A percentile compares a stretch with the other conserved stretches of the same genome.
Conservation (phyloP, 2,888 invertebrate genomes). For the Drosophila nr. perissopoda region DNA sequence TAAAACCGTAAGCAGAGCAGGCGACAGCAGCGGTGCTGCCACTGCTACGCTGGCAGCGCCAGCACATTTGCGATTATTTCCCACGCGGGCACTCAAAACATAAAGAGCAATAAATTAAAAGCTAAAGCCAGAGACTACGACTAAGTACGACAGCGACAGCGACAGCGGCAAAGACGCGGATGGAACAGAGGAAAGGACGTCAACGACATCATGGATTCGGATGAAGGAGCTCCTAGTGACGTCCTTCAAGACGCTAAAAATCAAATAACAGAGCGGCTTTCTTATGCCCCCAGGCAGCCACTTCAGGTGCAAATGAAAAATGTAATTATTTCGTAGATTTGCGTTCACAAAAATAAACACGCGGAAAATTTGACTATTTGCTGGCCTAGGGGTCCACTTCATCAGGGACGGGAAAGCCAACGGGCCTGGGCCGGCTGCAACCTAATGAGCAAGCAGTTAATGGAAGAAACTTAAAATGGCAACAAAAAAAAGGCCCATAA, state of each 20-base stretch:
- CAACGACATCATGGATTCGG: conserved; percentile 41
- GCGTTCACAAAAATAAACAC: conserved; percentile 71
- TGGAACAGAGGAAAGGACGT: conserved; percentile 13
- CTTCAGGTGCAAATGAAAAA: conserved; percentile 81
- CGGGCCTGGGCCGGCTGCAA: conserved; percentile 13
- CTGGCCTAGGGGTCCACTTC: conserved; percentile 43
- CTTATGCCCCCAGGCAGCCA: conserved; percentile 54
- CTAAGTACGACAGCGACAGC: conserved; percentile 44
- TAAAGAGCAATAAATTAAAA: conserved; percentile 82
- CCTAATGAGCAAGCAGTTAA: conserved; percentile 55
- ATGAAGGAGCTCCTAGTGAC: conserved; percentile 30
- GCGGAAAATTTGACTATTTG: conserved; percentile 66
- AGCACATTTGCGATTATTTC: conserved; percentile 80
- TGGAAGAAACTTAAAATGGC: conserved; percentile 68
- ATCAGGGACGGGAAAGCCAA: not conserved
- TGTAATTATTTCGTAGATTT: conserved; percentile 82
- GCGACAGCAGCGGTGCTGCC: conserved; percentile 4
- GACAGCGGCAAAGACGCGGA: conserved; percentile 8
- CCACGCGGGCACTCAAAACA: conserved; percentile 81
- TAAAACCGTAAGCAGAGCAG: conserved; percentile 50
- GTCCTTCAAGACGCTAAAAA: conserved; percentile 60
- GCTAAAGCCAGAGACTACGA: conserved; percentile 63
- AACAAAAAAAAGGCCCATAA: conserved; percentile 50
- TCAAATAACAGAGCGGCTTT: conserved; percentile 52
- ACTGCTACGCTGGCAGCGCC: conserved; percentile 19